Percentiles rank a stretch among this genome's conserved stretches.
Evolutionary conservation across 2,797 vertebrate genomes (phyloP).

Genomic region (Sebastes iracundus): DNA sequence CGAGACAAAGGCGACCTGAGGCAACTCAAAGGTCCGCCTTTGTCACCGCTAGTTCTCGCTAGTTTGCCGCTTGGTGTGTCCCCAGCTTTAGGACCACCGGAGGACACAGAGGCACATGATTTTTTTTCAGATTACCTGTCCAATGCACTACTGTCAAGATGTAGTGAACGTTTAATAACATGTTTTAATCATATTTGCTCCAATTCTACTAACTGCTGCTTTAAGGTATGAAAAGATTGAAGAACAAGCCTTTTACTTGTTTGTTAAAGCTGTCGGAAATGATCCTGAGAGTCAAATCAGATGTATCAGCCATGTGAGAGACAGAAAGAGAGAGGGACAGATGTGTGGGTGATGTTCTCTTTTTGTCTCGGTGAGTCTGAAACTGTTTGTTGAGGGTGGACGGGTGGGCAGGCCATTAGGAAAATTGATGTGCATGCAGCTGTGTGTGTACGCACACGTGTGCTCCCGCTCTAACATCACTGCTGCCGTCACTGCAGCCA

Average conservation of each 20-base stretch:
- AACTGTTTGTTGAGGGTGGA: constrained; percentile 55
- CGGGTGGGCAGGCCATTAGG: constrained; percentile 65
- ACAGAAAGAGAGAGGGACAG: constrained; percentile 19
- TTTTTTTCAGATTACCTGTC: no score
- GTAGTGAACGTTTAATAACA: rapidly evolving
- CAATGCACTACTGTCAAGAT: no score
- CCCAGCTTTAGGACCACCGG: no score
- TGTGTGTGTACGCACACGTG: constrained; percentile 33
- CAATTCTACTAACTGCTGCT: no score
- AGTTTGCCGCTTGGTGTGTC: no score
- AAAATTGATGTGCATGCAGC: constrained; percentile 58
- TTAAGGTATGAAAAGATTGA: no score
- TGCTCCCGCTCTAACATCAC: constrained; percentile 68
- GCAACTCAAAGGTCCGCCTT: no score
- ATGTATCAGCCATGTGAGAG: neutral
- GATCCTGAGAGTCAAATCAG: neutral
- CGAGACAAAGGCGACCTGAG: no score
- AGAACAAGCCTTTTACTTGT: neutral
- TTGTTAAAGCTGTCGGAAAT: neutral
- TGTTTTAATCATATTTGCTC: rapidly evolving
- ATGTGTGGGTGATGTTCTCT: constrained; percentile 57
- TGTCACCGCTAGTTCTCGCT: rapidly evolving
- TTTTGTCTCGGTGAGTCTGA: constrained; percentile 55
- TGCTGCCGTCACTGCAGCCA: constrained; percentile 79
- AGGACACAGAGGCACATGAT: no score